A percentile compares a stretch with the other conserved stretches of the same genome.
These are phyloP conservation scores for Ophthalmolycus amberensis DNA, from an alignment of 2,113 vertebrate genomes.

Conservation along the genomic window DNA sequence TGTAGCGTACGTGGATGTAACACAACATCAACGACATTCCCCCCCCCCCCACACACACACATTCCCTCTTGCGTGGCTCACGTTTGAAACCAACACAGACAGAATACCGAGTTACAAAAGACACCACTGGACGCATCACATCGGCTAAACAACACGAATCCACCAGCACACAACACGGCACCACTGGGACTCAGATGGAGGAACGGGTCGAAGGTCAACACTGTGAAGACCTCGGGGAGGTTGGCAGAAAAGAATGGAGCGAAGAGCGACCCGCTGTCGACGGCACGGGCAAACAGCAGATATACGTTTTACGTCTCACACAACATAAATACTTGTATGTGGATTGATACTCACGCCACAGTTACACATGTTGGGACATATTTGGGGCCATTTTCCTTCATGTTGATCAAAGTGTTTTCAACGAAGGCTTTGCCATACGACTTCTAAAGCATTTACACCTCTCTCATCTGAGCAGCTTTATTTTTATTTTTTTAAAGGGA, in stretches of 20 bases:
- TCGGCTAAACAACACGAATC: conserved; percentile 74
- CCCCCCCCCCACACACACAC: neutral
- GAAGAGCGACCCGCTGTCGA: conserved; percentile 27
- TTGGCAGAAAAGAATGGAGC: conserved; percentile 12
- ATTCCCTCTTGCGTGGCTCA: neutral
- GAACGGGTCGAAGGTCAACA: conserved; percentile 45
- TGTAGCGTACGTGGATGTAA: conserved; percentile 43
- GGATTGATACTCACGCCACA: conserved; percentile 45
- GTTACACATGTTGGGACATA: conserved; percentile 49
- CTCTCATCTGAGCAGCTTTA: conserved; percentile 42
- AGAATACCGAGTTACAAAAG: conserved; percentile 34
- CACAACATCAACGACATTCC: conserved; percentile 46
- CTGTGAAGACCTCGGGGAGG: conserved; percentile 15
- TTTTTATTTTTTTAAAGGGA: neutral
- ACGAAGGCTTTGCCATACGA: conserved; percentile 57
- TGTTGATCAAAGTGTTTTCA: conserved; percentile 36
- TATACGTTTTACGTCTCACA: conserved; percentile 51
- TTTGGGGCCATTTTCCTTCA: conserved; percentile 54
- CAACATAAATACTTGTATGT: conserved; percentile 60
- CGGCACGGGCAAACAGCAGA: conserved; percentile 42
- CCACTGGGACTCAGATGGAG: conserved; percentile 62
- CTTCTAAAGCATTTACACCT: conserved; percentile 51
- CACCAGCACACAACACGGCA: conserved; percentile 80
- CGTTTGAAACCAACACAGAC: conserved; percentile 38
- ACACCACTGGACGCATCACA: conserved; percentile 71